phyloP scores from a whole-genome alignment of 1,140 invertebrate species.

The Platyscapa corneri region DNA sequence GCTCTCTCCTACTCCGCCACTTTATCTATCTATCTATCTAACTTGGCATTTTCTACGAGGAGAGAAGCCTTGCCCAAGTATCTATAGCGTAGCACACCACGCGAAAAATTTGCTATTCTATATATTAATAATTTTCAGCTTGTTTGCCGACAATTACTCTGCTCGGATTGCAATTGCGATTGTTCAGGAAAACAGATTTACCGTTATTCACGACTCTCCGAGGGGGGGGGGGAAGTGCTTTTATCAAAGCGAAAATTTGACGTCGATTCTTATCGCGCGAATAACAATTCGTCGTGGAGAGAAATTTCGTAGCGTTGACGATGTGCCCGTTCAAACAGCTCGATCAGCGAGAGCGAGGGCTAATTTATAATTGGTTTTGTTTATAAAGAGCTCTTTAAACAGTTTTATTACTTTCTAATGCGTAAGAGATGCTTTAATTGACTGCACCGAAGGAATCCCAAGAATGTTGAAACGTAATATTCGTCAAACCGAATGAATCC shows the following conservation, averaged over 20 bases:
- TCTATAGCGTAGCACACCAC: conserved; percentile 8
- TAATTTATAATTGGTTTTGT: too few species aligned
- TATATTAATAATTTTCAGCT: conserved; percentile 24
- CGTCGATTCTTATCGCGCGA: neutral
- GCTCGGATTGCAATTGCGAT: conserved; percentile 1
- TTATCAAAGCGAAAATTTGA: neutral
- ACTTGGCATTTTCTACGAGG: neutral
- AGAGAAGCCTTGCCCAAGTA: neutral
- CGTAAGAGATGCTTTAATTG: too few species aligned
- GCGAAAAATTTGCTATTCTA: conserved; percentile 5
- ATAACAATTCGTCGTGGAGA: neutral
- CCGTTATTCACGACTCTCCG: too few species aligned
- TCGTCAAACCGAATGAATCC: too few species aligned
- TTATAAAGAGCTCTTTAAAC: too few species aligned
- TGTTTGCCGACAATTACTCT: conserved; percentile 23
- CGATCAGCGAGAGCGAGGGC: too few species aligned
- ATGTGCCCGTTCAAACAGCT: too few species aligned
- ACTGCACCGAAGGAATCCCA: too few species aligned
- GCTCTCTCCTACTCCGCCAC: neutral
- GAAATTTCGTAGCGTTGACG: too few species aligned
- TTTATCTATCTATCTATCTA: conserved; percentile 9
- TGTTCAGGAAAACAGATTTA: neutral
- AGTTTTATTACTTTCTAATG: too few species aligned
- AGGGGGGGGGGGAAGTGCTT: too few species aligned
- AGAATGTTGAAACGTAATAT: too few species aligned